Evolutionary conservation across 2,797 vertebrate genomes (phyloP).

Genomic region (Neosilurus mollespiculum): DNA sequence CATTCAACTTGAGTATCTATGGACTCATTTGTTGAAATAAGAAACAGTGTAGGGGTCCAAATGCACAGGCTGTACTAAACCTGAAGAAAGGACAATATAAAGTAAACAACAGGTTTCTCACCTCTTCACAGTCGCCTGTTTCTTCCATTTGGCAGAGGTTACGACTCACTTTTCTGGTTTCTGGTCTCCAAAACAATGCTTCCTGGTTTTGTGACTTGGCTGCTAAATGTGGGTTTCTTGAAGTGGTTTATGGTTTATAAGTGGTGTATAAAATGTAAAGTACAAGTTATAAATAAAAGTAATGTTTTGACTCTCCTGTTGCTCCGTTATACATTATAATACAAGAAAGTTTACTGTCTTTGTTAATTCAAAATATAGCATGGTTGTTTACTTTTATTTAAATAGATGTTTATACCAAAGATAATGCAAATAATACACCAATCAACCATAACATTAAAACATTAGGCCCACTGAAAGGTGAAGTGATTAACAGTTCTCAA

Average conservation of each 20-base stretch:
- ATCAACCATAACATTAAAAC: no score
- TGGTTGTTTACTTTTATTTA: no score
- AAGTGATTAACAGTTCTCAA: no score
- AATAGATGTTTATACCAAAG: no score
- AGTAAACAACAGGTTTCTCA: neutral
- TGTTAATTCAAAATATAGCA: no score
- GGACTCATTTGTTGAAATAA: neutral
- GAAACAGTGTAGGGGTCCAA: conserved; percentile 2
- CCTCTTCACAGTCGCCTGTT: neutral
- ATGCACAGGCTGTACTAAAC: conserved; percentile 19
- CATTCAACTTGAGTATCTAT: neutral
- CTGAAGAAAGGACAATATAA: conserved; percentile 15
- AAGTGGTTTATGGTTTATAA: neutral
- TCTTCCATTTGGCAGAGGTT: conserved; percentile 29
- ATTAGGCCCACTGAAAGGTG: no score
- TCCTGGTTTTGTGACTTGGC: neutral
- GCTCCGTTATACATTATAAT: no score
- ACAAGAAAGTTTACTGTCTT: no score
- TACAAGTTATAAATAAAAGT: no score
- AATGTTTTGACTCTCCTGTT: no score
- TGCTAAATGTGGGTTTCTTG: neutral
- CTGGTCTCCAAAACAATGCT: neutral
- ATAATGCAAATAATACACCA: no score
- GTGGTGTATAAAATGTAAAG: neutral
- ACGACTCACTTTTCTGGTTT: neutral